These are phyloP conservation scores for Clamator glandarius DNA, from an alignment of 2,797 vertebrate species.

Conservation along the genomic window DNA sequence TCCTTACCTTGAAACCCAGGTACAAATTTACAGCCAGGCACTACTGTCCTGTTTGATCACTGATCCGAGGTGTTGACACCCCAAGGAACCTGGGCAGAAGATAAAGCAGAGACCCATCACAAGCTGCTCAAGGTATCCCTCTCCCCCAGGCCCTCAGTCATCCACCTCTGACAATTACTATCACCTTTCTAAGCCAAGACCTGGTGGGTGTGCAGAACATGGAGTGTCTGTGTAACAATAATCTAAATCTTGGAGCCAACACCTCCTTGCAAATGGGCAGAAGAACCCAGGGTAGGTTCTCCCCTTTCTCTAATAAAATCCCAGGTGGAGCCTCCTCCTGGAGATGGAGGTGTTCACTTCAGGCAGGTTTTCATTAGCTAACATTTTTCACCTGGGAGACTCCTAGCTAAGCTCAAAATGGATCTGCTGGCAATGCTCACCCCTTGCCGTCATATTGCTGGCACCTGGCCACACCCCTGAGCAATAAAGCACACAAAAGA, in stretches of 20 bases:
- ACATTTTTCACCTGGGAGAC: constrained; percentile 47
- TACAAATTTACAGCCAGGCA: background rate
- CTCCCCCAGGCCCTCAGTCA: background rate
- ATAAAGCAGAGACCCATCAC: background rate
- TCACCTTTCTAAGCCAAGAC: background rate
- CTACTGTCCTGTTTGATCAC: background rate
- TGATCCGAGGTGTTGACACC: background rate
- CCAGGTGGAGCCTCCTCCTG: background rate
- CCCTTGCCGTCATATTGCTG: constrained; percentile 47
- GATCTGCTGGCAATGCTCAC: constrained; percentile 44
- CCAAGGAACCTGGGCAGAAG: background rate
- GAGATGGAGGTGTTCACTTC: background rate
- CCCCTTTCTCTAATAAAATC: background rate
- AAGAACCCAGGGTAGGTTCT: background rate
- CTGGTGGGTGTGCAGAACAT: background rate
- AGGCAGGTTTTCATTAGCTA: background rate
- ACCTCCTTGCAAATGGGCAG: background rate
- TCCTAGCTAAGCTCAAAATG: constrained; percentile 63
- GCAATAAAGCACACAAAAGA: constrained; percentile 34
- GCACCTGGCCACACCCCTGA: constrained; percentile 40
- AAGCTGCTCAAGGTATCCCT: background rate
- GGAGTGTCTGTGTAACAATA: background rate
- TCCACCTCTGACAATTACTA: background rate
- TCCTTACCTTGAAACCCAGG: background rate
- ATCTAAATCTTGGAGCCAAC: background rate